Evolutionary conservation across 2,113 vertebrate genomes (phyloP).

Genomic region (Okapia johnstoni): DNA sequence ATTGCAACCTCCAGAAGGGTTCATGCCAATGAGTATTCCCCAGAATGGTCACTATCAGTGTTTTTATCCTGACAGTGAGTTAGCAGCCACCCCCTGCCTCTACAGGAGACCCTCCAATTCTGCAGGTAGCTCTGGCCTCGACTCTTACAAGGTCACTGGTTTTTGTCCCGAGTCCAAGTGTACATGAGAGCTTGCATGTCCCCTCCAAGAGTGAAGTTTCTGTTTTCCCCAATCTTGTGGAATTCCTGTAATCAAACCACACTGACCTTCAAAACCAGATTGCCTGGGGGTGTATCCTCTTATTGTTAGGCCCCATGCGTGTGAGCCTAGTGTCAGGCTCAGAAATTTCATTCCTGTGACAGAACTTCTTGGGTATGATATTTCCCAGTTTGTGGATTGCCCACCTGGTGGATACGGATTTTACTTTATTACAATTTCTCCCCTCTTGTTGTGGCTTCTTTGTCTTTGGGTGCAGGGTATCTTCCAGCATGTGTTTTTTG

Average conservation of each 20-base stretch:
- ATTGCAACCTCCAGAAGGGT: not conserved
- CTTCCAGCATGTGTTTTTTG: not conserved
- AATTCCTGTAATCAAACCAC: not conserved
- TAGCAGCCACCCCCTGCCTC: not conserved
- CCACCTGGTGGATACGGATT: not conserved
- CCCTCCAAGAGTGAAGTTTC: not conserved
- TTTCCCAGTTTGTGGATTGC: not conserved
- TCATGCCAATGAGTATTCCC: not conserved
- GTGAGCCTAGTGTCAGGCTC: not conserved
- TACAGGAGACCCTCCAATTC: not conserved
- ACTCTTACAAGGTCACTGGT: not conserved
- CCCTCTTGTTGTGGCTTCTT: not conserved
- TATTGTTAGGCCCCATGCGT: not conserved
- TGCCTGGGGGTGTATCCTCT: not conserved
- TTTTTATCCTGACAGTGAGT: not conserved
- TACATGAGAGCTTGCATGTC: not conserved
- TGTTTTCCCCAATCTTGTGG: not conserved
- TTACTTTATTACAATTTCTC: not conserved
- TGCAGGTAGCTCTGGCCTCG: not conserved
- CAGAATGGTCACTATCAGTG: not conserved
- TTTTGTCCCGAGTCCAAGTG: not conserved
- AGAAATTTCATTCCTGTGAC: not conserved
- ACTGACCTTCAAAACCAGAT: not conserved
- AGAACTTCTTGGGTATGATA: not conserved
- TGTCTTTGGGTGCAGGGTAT: not conserved